phyloP scores from a whole-genome alignment of 2,113 vertebrate species.

The Esox niger region DNA sequence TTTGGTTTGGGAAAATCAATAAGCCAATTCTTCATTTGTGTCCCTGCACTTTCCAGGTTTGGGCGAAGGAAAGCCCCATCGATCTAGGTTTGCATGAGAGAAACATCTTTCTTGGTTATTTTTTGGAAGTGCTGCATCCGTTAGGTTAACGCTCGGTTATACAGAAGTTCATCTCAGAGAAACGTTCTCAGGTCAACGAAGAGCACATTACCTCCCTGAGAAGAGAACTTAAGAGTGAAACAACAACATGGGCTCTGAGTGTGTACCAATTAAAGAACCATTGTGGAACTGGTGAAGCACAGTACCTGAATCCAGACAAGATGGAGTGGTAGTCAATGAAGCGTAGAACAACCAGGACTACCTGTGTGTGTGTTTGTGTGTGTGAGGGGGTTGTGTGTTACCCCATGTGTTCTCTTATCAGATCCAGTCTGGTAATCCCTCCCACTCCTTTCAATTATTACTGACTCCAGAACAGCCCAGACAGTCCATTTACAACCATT shows the following conservation, averaged over 20 bases:
- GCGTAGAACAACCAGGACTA: neutral
- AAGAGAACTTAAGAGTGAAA: neutral
- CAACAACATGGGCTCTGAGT: neutral
- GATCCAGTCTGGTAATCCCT: constrained; percentile 10
- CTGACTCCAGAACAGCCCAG: constrained; percentile 1
- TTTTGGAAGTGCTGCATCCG: too few species aligned
- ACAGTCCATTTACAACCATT: neutral
- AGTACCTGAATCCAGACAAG: neutral
- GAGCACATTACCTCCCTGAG: constrained; percentile 46
- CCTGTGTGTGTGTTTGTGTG: neutral
- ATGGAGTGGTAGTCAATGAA: neutral
- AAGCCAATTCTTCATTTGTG: too few species aligned
- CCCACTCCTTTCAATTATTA: neutral
- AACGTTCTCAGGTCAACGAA: neutral
- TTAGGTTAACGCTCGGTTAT: too few species aligned
- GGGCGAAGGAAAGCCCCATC: too few species aligned
- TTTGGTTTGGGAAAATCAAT: too few species aligned
- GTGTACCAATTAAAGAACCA: neutral
- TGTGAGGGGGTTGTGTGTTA: neutral
- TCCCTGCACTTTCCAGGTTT: too few species aligned
- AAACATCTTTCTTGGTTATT: neutral
- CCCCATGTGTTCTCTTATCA: neutral
- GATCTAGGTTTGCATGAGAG: neutral
- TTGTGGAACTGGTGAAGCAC: neutral
- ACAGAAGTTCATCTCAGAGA: neutral